Base-by-base conservation (phyloP, 2,113 vertebrate genomes). In the Penelope pileata region DNA sequence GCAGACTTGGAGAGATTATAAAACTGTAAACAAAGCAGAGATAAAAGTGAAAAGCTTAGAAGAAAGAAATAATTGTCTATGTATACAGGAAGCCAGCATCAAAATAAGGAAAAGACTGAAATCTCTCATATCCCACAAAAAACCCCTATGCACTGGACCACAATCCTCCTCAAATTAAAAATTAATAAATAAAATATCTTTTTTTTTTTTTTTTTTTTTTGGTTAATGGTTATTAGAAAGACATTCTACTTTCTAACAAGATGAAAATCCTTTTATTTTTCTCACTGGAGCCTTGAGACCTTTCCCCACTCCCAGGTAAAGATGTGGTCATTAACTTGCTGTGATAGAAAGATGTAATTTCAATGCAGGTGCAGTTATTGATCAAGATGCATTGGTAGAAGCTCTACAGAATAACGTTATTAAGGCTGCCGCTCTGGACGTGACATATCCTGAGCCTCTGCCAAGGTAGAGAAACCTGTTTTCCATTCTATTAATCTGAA, bases 381-480 rank as follows among this genome's bases (percentile, higher is more conserved):
- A 99, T 91, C 99, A 99, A 90, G 98, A 98, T 5, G 98, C 98
- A 27, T 94, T 98, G 67, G 97, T 97, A 36, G 89, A 98, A 93
- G 98, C 98, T 66, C 97, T 99, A 45, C 96, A 97, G 93, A 95
- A 95, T 15, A 96, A 97, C 40, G n/a, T 80, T 6, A 98, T 99
- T 72, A 87, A 54, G 68, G 98, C 97, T 9, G 99, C 98, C 8
- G 98, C 95, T 3, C 88, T 99, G 88, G 98, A 99, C 0, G 98
- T 99, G 82, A 98, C 98, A 2, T 16, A 98, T 45, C 98, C 98
- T 22, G 98, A 99, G 94, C 98, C 98, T 74, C 96, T 98, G 89
- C 98, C 98, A 69, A 98, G 98, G 98, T 99, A 96, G 93, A 72
- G 45, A 78, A 58, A 80, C 22, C 24, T 23, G 6, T 30, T 92